A percentile compares a stretch with the other conserved stretches of the same genome.
These are phyloP conservation scores for Malurus alboscapulatus DNA, from an alignment of 2,113 vertebrate genomes.

Conservation along the genomic window DNA sequence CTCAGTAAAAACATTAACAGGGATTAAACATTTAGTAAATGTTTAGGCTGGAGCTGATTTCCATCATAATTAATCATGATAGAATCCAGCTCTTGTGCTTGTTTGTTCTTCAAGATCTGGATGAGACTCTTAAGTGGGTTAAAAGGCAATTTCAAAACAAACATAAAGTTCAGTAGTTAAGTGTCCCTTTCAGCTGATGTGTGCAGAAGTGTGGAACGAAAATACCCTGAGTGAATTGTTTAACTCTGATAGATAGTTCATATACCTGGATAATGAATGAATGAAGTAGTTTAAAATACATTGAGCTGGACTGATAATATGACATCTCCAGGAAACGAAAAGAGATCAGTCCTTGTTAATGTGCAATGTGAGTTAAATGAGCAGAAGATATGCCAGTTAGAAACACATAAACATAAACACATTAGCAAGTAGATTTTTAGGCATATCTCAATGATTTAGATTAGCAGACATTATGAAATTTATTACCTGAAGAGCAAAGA, in stretches of 20 bases:
- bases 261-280: conserved; percentile 7
- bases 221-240: conserved; percentile 1
- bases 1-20: not conserved
- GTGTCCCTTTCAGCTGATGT: not conserved
- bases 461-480: not conserved
- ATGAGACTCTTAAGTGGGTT: conserved; percentile 5
- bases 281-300: not conserved
- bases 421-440: not conserved
- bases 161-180: conserved; percentile 14
- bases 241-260: not conserved
- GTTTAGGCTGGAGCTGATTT: conserved; percentile 49
- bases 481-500: not conserved
- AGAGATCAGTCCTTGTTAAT: not conserved
- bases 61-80: conserved; percentile 36
- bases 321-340: not conserved
- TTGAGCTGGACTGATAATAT: not conserved
- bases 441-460: not conserved
- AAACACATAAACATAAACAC: not conserved
- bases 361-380: not conserved
- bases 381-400: not conserved
- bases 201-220: not conserved
- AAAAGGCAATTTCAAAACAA: conserved; percentile 44
- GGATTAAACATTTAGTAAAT: conserved; percentile 37
- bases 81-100: conserved; percentile 38
- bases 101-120: conserved; percentile 42